phyloP scores from a whole-genome alignment of 2,113 vertebrate species.

The Gasterosteus nipponicus region DNA sequence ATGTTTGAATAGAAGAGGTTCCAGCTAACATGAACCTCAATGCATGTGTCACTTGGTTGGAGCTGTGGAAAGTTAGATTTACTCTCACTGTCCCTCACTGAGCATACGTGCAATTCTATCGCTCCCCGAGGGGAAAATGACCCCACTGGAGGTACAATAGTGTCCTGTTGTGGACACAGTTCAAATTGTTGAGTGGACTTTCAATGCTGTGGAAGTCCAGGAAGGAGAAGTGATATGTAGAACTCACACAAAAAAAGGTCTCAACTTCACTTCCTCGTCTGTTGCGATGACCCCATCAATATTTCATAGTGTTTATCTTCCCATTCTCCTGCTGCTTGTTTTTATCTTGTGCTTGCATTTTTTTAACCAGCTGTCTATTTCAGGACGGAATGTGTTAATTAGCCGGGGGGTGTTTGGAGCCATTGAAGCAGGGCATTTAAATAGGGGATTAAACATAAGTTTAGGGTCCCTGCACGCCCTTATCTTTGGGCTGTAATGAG shows the following conservation, averaged over 20 bases:
- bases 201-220: conserved; percentile 43
- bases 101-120: conserved; percentile 72
- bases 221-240: conserved; percentile 53
- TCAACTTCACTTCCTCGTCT: conserved; percentile 6
- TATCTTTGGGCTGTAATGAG: conserved; percentile 64
- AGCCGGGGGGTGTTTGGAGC: conserved; percentile 52
- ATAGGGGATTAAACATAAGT: conserved; percentile 56
- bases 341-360: conserved; percentile 47
- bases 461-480: conserved; percentile 45
- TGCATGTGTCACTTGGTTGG: neutral
- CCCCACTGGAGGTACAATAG: conserved; percentile 67
- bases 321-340: conserved; percentile 34
- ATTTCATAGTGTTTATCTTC: conserved; percentile 41
- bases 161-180: conserved; percentile 76
- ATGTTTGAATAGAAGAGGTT: neutral
- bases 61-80: conserved; percentile 2
- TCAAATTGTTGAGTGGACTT: conserved; percentile 70
- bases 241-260: conserved; percentile 24
- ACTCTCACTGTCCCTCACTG: conserved; percentile 44
- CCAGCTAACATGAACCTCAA: neutral
- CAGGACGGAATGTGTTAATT: conserved; percentile 58
- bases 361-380: conserved; percentile 47
- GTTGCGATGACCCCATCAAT: conserved; percentile 28
- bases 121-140: conserved; percentile 64
- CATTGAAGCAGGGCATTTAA: conserved; percentile 56